phyloP scores from a whole-genome alignment of 2,888 invertebrate genomes.

The Protophormia terraenovae region DNA sequence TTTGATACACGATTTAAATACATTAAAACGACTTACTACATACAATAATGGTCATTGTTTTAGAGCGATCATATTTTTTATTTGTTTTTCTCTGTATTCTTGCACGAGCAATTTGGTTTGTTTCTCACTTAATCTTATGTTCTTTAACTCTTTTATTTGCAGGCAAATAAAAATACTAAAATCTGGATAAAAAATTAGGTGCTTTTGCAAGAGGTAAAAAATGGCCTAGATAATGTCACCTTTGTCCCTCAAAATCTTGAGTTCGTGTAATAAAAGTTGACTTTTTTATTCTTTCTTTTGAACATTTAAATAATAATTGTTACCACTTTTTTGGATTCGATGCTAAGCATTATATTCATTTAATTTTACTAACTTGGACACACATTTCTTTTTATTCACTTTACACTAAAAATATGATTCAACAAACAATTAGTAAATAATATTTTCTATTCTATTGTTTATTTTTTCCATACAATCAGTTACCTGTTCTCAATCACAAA shows the following conservation, averaged over 20 bases:
- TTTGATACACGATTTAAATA: slow-evolving; percentile 30
- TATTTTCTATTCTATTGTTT: neutral
- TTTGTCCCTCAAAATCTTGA: too few relatives aligned
- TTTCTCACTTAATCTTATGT: neutral
- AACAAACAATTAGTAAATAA: neutral
- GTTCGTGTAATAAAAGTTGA: too few relatives aligned
- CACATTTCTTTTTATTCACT: neutral
- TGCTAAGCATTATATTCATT: too few relatives aligned
- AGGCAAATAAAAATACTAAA: too few relatives aligned
- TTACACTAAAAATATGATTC: neutral
- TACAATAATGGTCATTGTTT: slow-evolving; percentile 43
- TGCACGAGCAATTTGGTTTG: neutral
- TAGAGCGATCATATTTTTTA: slow-evolving; percentile 17
- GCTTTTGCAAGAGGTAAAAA: too few relatives aligned
- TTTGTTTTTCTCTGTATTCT: slow-evolving; percentile 38
- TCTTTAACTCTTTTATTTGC: neutral
- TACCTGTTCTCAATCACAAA: neutral
- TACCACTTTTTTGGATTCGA: too few relatives aligned
- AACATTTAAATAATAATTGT: too few relatives aligned
- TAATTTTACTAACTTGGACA: too few relatives aligned
- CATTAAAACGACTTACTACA: neutral
- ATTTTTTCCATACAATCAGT: too few relatives aligned
- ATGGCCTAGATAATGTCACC: too few relatives aligned
- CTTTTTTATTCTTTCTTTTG: too few relatives aligned
- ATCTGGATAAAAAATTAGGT: too few relatives aligned